A percentile compares a stretch with the other conserved stretches of the same genome.
Evolutionary conservation across 2,113 vertebrate genomes (phyloP).

Genomic region (Sapayoa aenigma): DNA sequence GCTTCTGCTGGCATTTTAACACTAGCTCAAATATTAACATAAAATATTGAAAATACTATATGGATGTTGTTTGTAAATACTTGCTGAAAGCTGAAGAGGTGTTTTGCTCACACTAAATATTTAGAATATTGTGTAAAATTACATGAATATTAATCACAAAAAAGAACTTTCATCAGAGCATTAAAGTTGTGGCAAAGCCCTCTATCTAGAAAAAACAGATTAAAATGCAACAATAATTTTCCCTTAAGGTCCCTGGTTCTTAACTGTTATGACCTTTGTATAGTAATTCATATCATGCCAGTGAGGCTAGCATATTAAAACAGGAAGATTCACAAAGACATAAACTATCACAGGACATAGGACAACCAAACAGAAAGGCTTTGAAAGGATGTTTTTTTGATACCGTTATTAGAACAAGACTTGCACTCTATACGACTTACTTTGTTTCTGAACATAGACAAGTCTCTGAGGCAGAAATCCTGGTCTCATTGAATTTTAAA

Average conservation of each 20-base stretch:
- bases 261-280: background rate
- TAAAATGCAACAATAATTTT: background rate
- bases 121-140: conserved; percentile 12
- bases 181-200: background rate
- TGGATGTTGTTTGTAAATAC: conserved; percentile 30
- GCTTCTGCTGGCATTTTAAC: conserved; percentile 46
- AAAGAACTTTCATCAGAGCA: background rate
- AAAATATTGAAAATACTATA: conserved; percentile 65
- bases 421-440: background rate
- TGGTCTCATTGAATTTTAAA: background rate
- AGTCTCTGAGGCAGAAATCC: background rate
- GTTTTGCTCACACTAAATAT: conserved; percentile 28
- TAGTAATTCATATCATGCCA: background rate
- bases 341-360: background rate
- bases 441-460: background rate
- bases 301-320: background rate
- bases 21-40: conserved; percentile 65
- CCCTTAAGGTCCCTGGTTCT: background rate
- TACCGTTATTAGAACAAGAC: background rate
- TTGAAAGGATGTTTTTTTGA: background rate
- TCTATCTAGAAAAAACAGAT: background rate
- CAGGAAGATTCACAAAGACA: background rate
- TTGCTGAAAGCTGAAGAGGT: conserved; percentile 24
- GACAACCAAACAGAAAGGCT: background rate
- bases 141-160: background rate